Conservation (phyloP, 2,113 vertebrate species). For the Osmerus mordax region DNA sequence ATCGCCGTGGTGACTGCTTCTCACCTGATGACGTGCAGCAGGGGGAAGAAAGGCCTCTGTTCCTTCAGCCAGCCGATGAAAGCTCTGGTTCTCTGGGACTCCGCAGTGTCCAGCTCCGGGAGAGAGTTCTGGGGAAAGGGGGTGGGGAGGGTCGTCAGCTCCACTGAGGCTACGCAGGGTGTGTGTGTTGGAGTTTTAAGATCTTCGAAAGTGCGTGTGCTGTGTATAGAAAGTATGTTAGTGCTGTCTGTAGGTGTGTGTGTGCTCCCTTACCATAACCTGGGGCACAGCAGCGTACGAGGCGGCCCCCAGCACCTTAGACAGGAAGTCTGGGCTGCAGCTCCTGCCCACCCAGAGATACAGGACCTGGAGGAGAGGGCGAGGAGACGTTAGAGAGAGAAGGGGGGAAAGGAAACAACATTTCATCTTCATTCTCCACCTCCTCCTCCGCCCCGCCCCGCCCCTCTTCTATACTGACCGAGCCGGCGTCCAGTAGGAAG, state of each 20-base stretch:
- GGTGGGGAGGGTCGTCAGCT: neutral
- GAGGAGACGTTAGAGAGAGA: neutral
- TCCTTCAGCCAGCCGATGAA: constrained; percentile 92
- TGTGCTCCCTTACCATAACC: constrained; percentile 76
- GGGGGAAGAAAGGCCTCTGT: constrained; percentile 88
- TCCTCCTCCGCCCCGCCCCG: neutral
- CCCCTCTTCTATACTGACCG: constrained; percentile 65
- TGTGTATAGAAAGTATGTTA: neutral
- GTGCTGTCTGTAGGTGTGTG: neutral
- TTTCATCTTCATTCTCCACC: neutral
- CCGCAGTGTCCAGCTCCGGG: constrained; percentile 89
- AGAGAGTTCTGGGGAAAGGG: constrained; percentile 75
- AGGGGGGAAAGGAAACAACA: neutral
- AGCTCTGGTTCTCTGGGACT: constrained; percentile 82
- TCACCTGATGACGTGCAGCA: constrained; percentile 89
- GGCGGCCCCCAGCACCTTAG: constrained; percentile 85
- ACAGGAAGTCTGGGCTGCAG: constrained; percentile 83
- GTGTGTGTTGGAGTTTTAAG: no score
- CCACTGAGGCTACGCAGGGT: neutral
- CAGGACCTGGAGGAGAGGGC: constrained; percentile 72
- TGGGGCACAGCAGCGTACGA: constrained; percentile 83
- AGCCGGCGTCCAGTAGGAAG: constrained; percentile 92
- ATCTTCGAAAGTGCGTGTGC: neutral
- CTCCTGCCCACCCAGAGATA: constrained; percentile 91
- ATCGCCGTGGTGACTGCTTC: constrained; percentile 23